Evolutionary conservation across 2,797 vertebrate species (phyloP).

Genomic region (Mus minutoides): DNA sequence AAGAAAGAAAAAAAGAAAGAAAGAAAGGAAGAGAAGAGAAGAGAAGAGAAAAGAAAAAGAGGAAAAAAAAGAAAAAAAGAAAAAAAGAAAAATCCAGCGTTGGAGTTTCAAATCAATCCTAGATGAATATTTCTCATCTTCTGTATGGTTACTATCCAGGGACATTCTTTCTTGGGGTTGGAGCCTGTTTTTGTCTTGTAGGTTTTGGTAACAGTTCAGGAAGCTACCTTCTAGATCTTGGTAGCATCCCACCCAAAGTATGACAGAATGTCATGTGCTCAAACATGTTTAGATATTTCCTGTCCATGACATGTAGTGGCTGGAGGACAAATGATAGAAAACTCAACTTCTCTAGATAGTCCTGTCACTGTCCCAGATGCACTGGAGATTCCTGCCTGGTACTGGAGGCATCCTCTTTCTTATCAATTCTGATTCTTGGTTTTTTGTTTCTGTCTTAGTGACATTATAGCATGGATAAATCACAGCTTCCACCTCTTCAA

Average conservation of each 20-base stretch:
- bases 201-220: neutral
- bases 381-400: neutral
- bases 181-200: neutral
- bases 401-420: neutral
- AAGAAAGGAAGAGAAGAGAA: too few relatives aligned
- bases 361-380: neutral
- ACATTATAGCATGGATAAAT: neutral
- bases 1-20: too few relatives aligned
- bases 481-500: neutral
- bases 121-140: neutral
- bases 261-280: neutral
- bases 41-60: too few relatives aligned
- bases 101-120: neutral
- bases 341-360: neutral
- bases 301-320: neutral
- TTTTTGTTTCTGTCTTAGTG: neutral
- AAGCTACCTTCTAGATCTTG: neutral
- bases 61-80: too few relatives aligned
- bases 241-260: neutral
- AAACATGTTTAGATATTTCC: neutral
- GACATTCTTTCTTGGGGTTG: neutral
- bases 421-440: neutral
- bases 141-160: neutral
- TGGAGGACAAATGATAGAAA: neutral
- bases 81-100: neutral